These are phyloP conservation scores for Polyodon spathula DNA, from an alignment of 2,113 vertebrate species.

Conservation along the genomic window DNA sequence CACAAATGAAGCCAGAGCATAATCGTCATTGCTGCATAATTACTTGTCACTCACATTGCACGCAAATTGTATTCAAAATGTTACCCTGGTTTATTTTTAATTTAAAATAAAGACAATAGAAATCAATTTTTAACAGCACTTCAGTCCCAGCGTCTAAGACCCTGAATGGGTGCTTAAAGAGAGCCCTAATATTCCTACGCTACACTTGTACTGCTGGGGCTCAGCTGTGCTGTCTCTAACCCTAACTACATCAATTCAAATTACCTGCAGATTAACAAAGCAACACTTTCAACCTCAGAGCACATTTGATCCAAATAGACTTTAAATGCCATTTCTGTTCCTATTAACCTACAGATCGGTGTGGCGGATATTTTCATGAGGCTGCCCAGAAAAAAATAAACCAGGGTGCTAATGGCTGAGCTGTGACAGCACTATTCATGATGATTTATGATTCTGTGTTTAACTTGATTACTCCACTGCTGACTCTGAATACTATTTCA, in stretches of 20 bases:
- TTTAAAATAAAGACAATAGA: constrained; percentile 11
- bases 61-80: constrained; percentile 35
- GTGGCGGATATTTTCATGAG: constrained; percentile 95
- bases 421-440: constrained; percentile 99
- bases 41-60: constrained; percentile 40
- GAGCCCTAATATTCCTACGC: constrained; percentile 13
- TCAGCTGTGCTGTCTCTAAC: constrained; percentile 76
- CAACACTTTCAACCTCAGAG: constrained; percentile 94
- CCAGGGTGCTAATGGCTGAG: constrained; percentile 89
- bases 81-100: constrained; percentile 20
- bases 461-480: constrained; percentile 99
- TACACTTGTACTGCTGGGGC: constrained; percentile 62
- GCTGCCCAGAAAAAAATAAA: constrained; percentile 90
- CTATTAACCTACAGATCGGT: constrained; percentile 99
- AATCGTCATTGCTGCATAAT: constrained; percentile 33
- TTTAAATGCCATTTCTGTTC: constrained; percentile 99
- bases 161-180: neutral
- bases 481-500: constrained; percentile 99
- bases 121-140: constrained; percentile 22
- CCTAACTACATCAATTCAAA: constrained; percentile 98
- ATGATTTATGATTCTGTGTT: constrained; percentile 99
- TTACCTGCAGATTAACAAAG: constrained; percentile 99
- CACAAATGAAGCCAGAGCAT: constrained; percentile 49
- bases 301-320: constrained; percentile 99
- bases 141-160: neutral